Evolutionary conservation across 2,888 invertebrate genomes (phyloP), one percentile per base, ranked within the genome.

Genomic region (Sylvicola cinctus): DNA sequence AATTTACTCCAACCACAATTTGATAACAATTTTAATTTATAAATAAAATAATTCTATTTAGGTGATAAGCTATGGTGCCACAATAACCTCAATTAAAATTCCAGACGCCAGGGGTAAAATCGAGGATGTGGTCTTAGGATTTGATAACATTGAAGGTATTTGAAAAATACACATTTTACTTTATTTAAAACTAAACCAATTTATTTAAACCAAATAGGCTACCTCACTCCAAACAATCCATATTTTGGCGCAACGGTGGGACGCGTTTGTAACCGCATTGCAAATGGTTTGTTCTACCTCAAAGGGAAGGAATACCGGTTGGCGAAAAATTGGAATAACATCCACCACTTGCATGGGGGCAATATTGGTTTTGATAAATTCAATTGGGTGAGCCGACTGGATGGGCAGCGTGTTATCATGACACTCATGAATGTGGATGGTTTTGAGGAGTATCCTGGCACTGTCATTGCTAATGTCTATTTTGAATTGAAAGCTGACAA

Each of bases 171-270:
- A n/a, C n/a, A n/a, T n/a, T n/a, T n/a, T n/a, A n/a, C n/a, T n/a
- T n/a, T n/a, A n/a, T n/a, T n/a, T n/a, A n/a, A n/a, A n/a, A n/a
- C n/a, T n/a, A n/a, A n/a, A n/a, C n/a, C n/a, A n/a, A n/a, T n/a
- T n/a, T n/a, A n/a, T n/a, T n/a, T n/a, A n/a, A n/a, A n/a, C n/a
- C n/a, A n/a, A n/a, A n/a, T n/a, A 77, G 81, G 75, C 33, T 83
- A 83, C 48, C 60, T 68, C 29, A 62, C 65, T 42, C 50, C 58
- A 1, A 49, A 60, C n/a, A 80, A 81, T 48, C 78, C 78, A 0
- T 90, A 88, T 50, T 81, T 91, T 48, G 93, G 93, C 4, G 76
- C 80, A 1, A 75, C 84, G 0, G 66, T 91, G 37, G 93, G 93
- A 2, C 67, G 91, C 32, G 80, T 81, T 16, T 84, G 83, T 2